phyloP scores from a whole-genome alignment of 2,888 invertebrate species.

The Melikaiella ostensackeni region DNA sequence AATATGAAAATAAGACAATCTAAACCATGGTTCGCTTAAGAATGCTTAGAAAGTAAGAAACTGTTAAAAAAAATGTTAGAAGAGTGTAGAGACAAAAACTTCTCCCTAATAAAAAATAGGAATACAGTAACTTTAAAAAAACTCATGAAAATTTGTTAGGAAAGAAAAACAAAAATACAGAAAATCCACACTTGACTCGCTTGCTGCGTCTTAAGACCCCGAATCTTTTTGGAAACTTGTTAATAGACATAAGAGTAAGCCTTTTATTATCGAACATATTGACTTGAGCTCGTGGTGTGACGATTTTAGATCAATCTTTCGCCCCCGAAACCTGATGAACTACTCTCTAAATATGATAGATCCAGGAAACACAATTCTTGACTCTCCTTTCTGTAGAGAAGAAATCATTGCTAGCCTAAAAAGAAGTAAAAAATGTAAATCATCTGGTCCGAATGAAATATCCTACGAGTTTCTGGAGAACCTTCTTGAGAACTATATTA shows the following conservation, averaged over 20 bases:
- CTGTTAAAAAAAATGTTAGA: background rate
- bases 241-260: background rate
- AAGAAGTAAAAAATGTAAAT: too few relatives aligned
- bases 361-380: too few relatives aligned
- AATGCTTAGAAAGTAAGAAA: slow-evolving; percentile 4
- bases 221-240: slow-evolving; percentile 14
- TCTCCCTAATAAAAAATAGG: background rate
- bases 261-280: too few relatives aligned
- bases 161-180: slow-evolving; percentile 22
- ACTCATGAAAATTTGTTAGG: background rate
- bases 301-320: too few relatives aligned
- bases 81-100: slow-evolving; percentile 13
- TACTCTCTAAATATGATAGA: too few relatives aligned
- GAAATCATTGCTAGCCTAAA: too few relatives aligned
- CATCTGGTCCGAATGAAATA: too few relatives aligned
- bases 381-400: too few relatives aligned
- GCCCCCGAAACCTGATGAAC: too few relatives aligned
- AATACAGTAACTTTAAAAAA: slow-evolving; percentile 11
- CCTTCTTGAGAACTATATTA: too few relatives aligned
- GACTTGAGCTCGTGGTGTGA: too few relatives aligned
- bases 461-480: too few relatives aligned
- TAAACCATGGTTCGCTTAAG: slow-evolving; percentile 16
- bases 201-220: background rate
- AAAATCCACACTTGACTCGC: background rate
- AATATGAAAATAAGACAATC: background rate